phyloP scores from a whole-genome alignment of 92 coral and sea anemone species.

The Palythoa caribaeorum region DNA sequence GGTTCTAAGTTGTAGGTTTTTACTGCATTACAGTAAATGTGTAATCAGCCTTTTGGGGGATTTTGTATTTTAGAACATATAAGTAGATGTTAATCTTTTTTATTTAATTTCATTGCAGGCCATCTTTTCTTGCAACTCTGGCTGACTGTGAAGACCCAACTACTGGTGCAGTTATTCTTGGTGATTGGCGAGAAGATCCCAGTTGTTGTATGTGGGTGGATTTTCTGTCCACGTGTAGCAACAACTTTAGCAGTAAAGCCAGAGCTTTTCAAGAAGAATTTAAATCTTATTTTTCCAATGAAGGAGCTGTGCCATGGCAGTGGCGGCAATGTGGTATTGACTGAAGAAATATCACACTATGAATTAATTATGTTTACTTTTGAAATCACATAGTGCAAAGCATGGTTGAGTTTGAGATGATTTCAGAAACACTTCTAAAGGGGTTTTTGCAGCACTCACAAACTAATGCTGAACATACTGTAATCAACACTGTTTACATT shows the following conservation, averaged over 20 bases:
- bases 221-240: slow-evolving; percentile 27
- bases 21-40: no score
- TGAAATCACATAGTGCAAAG: neutral
- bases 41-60: no score
- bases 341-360: neutral
- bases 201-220: slow-evolving; percentile 26
- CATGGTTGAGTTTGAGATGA: neutral
- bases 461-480: neutral
- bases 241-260: slow-evolving; percentile 43
- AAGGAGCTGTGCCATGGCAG: slow-evolving; percentile 61
- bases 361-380: neutral
- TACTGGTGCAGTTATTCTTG: slow-evolving; percentile 50
- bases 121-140: neutral
- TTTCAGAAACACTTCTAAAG: neutral
- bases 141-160: slow-evolving; percentile 47
- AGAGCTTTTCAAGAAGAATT: slow-evolving; percentile 50
- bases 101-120: no score
- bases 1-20: no score
- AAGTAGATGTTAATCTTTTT: no score
- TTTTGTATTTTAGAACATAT: no score
- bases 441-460: neutral
- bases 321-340: slow-evolving; percentile 48
- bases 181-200: slow-evolving; percentile 57
- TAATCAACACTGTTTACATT: neutral
- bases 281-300: slow-evolving; percentile 47